Evolutionary conservation across 92 coral and sea anemone genomes (phyloP).

Genomic region (Phenganax subtilis): DNA sequence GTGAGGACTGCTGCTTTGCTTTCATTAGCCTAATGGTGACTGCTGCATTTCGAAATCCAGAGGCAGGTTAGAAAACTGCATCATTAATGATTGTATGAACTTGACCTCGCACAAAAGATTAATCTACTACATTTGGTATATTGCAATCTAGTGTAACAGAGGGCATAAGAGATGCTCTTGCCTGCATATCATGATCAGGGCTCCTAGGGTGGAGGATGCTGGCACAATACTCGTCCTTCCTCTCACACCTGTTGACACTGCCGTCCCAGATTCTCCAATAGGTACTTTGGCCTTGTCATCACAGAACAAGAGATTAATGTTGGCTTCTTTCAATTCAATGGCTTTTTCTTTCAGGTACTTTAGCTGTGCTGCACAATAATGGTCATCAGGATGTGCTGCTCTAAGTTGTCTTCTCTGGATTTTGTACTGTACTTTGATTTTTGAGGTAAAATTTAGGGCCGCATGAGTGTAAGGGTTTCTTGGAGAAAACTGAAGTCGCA

Average conservation of each 20-base stretch:
- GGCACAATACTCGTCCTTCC: too few relatives aligned
- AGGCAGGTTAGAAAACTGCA: constrained; percentile 44
- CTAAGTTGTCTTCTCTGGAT: constrained; percentile 11
- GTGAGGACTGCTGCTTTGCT: constrained; percentile 1
- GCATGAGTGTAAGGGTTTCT: background rate
- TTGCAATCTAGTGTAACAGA: constrained; percentile 5
- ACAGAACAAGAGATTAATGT: background rate
- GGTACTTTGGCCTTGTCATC: constrained; percentile 19
- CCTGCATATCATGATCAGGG: too few relatives aligned
- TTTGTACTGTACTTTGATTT: background rate
- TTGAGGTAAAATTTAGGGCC: background rate
- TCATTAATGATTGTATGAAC: constrained; percentile 49
- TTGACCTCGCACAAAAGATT: constrained; percentile 55
- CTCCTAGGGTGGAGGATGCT: too few relatives aligned
- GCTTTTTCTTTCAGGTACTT: constrained; percentile 3
- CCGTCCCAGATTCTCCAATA: too few relatives aligned
- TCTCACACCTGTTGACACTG: too few relatives aligned
- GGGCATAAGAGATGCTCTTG: too few relatives aligned
- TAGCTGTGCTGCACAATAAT: constrained; percentile 6
- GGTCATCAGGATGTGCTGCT: background rate
- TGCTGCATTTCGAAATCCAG: constrained; percentile 49
- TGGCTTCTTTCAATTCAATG: constrained; percentile 12
- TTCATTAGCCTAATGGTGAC: constrained; percentile 20
- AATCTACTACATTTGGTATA: constrained; percentile 47
- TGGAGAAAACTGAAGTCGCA: constrained; percentile 4